phyloP scores from a whole-genome alignment of 2,888 invertebrate genomes.

The Drosophila infuscata region DNA sequence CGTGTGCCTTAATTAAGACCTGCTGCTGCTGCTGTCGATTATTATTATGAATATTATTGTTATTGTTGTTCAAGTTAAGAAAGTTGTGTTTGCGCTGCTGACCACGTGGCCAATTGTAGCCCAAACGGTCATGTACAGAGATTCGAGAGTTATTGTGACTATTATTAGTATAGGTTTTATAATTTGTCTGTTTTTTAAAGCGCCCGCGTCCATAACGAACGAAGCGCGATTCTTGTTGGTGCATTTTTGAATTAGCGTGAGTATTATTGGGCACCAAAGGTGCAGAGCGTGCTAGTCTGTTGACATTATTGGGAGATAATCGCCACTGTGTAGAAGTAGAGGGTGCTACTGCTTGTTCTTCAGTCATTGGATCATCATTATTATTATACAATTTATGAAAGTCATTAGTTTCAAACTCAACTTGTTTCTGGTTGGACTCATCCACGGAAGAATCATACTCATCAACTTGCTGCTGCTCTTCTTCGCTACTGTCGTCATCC shows the following conservation, averaged over 20 bases:
- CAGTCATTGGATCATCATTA: not conserved
- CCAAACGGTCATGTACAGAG: slow-evolving; percentile 13
- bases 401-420: slow-evolving; percentile 48
- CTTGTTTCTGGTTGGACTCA: slow-evolving; percentile 31
- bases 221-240: not conserved
- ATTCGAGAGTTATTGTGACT: not conserved
- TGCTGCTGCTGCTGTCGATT: slow-evolving; percentile 3
- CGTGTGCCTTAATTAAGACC: slow-evolving; percentile 1
- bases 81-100: not conserved
- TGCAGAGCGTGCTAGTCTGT: slow-evolving; percentile 65
- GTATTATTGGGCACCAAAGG: slow-evolving; percentile 54
- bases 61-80: not conserved
- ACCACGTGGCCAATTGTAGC: slow-evolving; percentile 8
- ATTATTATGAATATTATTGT: slow-evolving; percentile 1
- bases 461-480: slow-evolving; percentile 4
- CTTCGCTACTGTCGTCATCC: slow-evolving; percentile 28
- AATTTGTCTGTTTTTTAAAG: not conserved
- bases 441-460: slow-evolving; percentile 13
- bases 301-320: slow-evolving; percentile 60
- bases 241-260: not conserved
- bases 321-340: slow-evolving; percentile 58
- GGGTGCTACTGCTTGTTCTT: not conserved
- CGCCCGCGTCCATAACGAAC: not conserved
- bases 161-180: not conserved
- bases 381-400: slow-evolving; percentile 48